phyloP scores from a whole-genome alignment of 2,888 invertebrate genomes.

The Creontiades dilutus region DNA sequence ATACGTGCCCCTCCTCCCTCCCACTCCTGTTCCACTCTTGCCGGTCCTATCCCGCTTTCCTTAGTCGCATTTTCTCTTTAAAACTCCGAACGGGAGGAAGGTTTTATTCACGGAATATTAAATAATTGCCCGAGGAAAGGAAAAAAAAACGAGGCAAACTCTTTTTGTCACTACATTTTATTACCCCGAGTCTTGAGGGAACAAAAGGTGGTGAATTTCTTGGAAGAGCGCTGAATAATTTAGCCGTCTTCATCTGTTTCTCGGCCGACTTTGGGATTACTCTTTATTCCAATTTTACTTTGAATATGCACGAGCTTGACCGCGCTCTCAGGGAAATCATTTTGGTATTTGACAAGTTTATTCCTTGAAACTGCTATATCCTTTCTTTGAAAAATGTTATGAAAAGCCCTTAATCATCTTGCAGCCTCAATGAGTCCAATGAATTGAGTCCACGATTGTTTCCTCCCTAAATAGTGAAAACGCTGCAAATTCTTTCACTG shows the following conservation, averaged over 20 bases:
- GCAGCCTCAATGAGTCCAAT: too few relatives aligned
- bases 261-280: neutral
- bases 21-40: neutral
- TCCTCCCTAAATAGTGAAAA: too few relatives aligned
- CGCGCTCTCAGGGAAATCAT: too few relatives aligned
- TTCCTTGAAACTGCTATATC: too few relatives aligned
- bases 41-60: neutral
- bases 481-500: too few relatives aligned
- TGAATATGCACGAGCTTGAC: too few relatives aligned
- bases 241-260: neutral
- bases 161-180: conserved; percentile 58
- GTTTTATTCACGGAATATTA: conserved; percentile 56
- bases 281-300: neutral
- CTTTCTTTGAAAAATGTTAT: too few relatives aligned
- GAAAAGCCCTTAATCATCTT: too few relatives aligned
- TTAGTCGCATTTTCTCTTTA: neutral
- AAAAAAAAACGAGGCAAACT: neutral
- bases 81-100: neutral
- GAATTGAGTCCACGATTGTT: too few relatives aligned
- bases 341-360: too few relatives aligned
- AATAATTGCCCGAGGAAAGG: conserved; percentile 9
- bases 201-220: neutral
- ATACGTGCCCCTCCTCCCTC: conserved; percentile 44
- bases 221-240: conserved; percentile 40
- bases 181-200: conserved; percentile 29